Evolutionary conservation across 1,140 invertebrate species (phyloP).

Genomic region (Aphis craccivora): DNA sequence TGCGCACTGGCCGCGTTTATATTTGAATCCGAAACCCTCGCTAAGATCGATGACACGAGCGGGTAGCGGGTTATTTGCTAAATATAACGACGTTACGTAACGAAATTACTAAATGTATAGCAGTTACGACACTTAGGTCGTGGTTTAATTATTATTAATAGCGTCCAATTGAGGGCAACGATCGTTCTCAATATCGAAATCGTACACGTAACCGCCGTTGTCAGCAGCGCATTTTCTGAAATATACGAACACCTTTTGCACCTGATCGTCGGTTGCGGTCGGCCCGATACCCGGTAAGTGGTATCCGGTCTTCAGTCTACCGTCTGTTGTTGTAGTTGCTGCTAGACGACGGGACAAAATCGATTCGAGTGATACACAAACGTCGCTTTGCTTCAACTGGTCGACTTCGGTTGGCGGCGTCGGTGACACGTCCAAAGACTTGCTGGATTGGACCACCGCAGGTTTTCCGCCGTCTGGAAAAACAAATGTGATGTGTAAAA

Average conservation of each 20-base stretch:
- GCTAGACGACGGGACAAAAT: background rate
- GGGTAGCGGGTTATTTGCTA: background rate
- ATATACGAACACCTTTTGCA: conserved; percentile 17
- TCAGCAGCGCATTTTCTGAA: conserved; percentile 26
- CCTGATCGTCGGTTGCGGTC: background rate
- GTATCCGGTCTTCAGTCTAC: background rate
- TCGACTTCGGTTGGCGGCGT: background rate
- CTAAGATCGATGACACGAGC: background rate
- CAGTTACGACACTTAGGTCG: background rate
- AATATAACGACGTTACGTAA: conserved; percentile 3
- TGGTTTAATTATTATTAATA: background rate
- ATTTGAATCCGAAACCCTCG: background rate
- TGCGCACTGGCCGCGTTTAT: background rate
- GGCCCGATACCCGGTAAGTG: conserved; percentile 32
- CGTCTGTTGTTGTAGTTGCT: background rate
- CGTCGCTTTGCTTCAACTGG: background rate
- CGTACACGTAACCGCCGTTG: conserved; percentile 40
- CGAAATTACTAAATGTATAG: background rate
- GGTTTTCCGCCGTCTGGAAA: background rate
- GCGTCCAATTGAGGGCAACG: conserved; percentile 26
- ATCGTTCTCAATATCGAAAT: conserved; percentile 32
- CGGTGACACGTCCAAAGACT: background rate
- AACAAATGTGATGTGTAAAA: background rate
- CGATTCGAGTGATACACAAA: background rate
- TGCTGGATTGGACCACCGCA: background rate